Evolutionary conservation across 2,797 vertebrate genomes (phyloP), one percentile per base, ranked within the genome.

Genomic region (Champsocephalus gunnari): DNA sequence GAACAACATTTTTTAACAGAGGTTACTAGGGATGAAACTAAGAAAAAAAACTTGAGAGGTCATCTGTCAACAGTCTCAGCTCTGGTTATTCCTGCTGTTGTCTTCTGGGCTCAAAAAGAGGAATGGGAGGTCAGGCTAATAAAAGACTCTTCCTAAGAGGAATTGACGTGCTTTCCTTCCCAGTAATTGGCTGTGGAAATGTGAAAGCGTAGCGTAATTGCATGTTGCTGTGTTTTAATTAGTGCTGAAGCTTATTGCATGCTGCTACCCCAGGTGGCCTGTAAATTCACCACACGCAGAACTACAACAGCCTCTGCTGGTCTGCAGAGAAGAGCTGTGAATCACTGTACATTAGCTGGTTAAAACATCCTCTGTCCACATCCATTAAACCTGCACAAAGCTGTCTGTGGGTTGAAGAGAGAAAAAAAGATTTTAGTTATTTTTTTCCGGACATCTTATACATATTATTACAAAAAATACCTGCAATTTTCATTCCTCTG

Each of bases 211-310:
- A 21, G 76, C 75, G 77, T 92, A 93, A 94, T 93, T 93, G 90
- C 89, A 86, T 84, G 90, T 92, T 93, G 81, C 75, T 80, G 71
- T 87, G 79, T 92, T 92, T 92, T 93, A 93, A 93, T 93, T 92
- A 92, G 85, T 56, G 74, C 74, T 57, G 77, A 55, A 44, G 84
- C 82, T 88, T 80, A 89, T 71, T 86, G 73, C 84, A 74, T 70
- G 56, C 84, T 77, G 81, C 78, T 82, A 89, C 82, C 88, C 81
- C 87, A 83, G 83, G 82, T 92, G 86, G 75, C 73, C 77, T 82
- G 48, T 87, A 85, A 89, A 86, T 72, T 81, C 13, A 66, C 57
- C 75, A 68, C 83, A 77, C 60, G 59, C 56, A 16, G 55, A 76
- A 57, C 62, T 67, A 79, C 43, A 78, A 63, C 71, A 71, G 14